These are phyloP conservation scores for Myotis planiceps DNA, from an alignment of 2,797 vertebrate species.

Conservation along the genomic window DNA sequence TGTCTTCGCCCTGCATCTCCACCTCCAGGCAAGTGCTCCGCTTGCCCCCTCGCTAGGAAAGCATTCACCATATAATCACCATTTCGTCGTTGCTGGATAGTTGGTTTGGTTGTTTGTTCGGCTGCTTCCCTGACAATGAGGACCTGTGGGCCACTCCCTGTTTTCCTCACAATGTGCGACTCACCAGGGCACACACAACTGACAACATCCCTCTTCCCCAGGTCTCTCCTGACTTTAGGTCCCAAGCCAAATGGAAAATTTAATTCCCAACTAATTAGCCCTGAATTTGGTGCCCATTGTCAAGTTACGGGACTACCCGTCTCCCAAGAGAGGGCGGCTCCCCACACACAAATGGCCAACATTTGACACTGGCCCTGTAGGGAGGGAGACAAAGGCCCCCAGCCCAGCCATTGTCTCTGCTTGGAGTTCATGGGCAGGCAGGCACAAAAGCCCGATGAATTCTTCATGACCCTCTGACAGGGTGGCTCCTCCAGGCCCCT, in stretches of 20 bases:
- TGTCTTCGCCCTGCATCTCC: not conserved
- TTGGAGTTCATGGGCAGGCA: constrained; percentile 89
- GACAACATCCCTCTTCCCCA: constrained; percentile 23
- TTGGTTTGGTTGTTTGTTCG: not conserved
- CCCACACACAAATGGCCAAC: constrained; percentile 90
- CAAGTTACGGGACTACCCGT: constrained; percentile 90
- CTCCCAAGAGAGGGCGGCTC: constrained; percentile 82
- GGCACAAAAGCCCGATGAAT: constrained; percentile 94
- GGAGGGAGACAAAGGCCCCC: constrained; percentile 89
- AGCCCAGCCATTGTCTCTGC: constrained; percentile 89
- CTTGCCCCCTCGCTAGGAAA: not conserved
- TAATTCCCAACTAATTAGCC: constrained; percentile 94
- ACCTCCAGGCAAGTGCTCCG: not conserved
- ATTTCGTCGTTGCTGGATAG: accelerated
- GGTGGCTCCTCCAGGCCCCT: constrained; percentile 80
- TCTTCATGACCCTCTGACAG: constrained; percentile 93
- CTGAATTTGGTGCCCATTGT: constrained; percentile 88
- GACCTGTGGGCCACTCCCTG: not conserved
- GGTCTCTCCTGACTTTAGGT: constrained; percentile 83
- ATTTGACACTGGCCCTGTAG: constrained; percentile 90
- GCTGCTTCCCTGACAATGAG: not conserved
- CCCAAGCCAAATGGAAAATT: constrained; percentile 92
- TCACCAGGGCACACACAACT: not conserved
- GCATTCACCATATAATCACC: not conserved
- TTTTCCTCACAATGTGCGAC: constrained; percentile 55